phyloP scores from a whole-genome alignment of 92 coral and sea anemone genomes.

The Palythoa grandiflora region DNA sequence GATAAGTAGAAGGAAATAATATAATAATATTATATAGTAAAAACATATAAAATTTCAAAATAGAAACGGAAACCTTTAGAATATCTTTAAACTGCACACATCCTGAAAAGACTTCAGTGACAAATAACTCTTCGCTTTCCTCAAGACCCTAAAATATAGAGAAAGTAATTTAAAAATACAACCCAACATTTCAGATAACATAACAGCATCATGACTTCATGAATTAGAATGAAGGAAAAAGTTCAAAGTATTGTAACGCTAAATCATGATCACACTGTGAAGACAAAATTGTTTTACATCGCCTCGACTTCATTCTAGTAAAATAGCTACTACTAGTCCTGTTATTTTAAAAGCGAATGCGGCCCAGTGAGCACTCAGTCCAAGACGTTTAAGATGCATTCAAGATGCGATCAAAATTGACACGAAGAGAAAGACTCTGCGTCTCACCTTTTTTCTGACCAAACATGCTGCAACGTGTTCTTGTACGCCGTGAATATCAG shows the following conservation, averaged over 20 bases:
- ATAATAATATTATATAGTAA: not conserved
- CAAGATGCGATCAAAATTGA: not conserved
- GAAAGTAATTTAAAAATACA: not conserved
- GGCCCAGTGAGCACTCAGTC: not conserved
- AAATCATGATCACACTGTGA: too few relatives aligned
- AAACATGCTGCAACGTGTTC: slow-evolving; percentile 81
- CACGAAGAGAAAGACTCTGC: not conserved
- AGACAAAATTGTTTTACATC: too few relatives aligned
- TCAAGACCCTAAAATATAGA: slow-evolving; percentile 61
- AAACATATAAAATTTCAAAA: not conserved
- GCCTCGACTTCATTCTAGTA: too few relatives aligned
- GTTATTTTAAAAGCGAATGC: not conserved
- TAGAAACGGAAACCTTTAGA: slow-evolving; percentile 71
- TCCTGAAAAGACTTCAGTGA: slow-evolving; percentile 96
- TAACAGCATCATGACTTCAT: not conserved
- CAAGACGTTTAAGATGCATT: not conserved
- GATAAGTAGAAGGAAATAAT: too few relatives aligned
- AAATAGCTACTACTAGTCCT: too few relatives aligned
- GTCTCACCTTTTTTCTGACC: slow-evolving; percentile 74
- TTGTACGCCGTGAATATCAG: slow-evolving; percentile 86
- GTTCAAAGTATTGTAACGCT: too few relatives aligned
- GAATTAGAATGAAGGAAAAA: not conserved
- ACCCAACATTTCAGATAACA: not conserved
- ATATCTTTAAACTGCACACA: slow-evolving; percentile 91
- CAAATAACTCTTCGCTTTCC: slow-evolving; percentile 81